phyloP scores from a whole-genome alignment of 2,797 vertebrate species.

The Coregonus sp. region DNA sequence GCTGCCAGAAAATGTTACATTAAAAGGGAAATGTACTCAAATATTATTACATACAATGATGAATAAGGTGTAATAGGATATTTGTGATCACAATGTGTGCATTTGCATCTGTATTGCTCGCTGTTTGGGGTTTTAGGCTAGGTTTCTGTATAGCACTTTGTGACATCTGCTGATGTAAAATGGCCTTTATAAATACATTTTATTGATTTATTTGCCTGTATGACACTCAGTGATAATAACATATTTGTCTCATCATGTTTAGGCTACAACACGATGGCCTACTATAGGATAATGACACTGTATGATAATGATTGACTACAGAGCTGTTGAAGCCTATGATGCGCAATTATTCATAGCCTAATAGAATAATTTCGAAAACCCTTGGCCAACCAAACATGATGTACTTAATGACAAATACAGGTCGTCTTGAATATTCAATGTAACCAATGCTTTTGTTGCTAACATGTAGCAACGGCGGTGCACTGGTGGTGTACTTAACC shows the following conservation, averaged over 20 bases:
- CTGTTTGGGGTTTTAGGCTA: too few relatives aligned
- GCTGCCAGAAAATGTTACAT: neutral
- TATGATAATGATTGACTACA: neutral
- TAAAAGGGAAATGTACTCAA: neutral
- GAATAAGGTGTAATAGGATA: neutral
- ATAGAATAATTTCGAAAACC: neutral
- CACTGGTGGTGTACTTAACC: slow-evolving; percentile 68
- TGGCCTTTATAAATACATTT: too few relatives aligned
- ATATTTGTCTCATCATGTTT: neutral
- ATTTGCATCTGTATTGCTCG: too few relatives aligned
- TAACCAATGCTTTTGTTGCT: neutral
- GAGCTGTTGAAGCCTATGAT: neutral
- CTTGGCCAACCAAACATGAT: neutral
- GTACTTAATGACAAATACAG: neutral
- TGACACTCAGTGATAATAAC: too few relatives aligned
- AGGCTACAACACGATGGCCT: neutral
- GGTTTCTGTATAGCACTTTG: too few relatives aligned
- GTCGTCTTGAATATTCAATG: neutral
- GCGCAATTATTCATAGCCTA: neutral
- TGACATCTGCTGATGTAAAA: too few relatives aligned
- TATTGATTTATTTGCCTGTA: too few relatives aligned
- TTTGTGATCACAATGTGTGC: neutral
- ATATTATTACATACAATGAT: neutral
- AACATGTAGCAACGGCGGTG: neutral
- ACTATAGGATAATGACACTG: neutral